Conservation (phyloP, 2,113 vertebrate species). For the Irena cyanogastra region DNA sequence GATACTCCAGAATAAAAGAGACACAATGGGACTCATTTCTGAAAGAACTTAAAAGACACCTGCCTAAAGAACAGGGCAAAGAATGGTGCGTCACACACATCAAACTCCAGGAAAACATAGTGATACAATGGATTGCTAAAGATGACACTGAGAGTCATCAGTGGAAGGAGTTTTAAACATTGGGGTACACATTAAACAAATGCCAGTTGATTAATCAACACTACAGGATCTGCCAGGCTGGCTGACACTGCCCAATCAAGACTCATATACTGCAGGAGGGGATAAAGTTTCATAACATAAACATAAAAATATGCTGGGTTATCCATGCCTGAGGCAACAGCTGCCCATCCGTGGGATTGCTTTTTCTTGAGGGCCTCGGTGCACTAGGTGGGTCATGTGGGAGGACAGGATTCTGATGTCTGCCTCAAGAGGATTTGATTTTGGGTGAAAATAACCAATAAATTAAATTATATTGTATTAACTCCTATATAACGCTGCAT, state of each 20-base stretch:
- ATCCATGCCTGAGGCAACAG: not conserved
- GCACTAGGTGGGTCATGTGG: not conserved
- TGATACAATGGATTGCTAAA: fast-evolving
- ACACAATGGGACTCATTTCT: not conserved
- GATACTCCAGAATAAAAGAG: not conserved
- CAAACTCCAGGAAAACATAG: not conserved
- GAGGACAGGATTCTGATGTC: not conserved
- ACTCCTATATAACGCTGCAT: too few species aligned
- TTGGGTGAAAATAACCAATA: not conserved
- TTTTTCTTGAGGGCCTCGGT: not conserved
- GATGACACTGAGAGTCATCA: not conserved
- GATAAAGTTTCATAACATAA: not conserved
- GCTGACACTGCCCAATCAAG: not conserved
- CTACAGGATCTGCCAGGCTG: too few species aligned
- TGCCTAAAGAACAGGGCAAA: not conserved
- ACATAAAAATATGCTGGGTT: not conserved
- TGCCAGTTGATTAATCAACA: not conserved
- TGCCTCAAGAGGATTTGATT: not conserved
- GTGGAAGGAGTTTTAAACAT: not conserved
- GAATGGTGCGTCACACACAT: not conserved
- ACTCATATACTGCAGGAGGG: not conserved
- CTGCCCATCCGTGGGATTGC: not conserved
- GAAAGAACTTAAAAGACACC: not conserved
- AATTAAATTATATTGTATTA: not conserved
- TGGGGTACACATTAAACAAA: not conserved